Conservation (phyloP, 2,797 vertebrate species). For the Enteromius anoplus region DNA sequence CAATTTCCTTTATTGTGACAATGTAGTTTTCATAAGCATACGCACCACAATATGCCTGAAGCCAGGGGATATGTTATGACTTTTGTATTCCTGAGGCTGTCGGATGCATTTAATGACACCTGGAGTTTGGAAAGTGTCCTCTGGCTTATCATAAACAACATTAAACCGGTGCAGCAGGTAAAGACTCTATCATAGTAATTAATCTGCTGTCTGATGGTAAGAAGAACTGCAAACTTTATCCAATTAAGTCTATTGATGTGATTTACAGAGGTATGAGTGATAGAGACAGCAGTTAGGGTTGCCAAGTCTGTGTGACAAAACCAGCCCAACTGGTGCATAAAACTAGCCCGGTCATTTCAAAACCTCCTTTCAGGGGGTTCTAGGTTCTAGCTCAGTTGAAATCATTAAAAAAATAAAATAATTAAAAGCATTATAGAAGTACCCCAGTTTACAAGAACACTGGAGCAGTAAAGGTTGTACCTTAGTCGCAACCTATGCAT, state of each 20-base stretch:
- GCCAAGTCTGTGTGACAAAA: not conserved
- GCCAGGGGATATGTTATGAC: constrained; percentile 37
- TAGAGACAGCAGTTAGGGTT: not conserved
- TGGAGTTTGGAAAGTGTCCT: constrained; percentile 28
- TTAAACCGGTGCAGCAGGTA: not conserved
- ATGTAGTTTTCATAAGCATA: constrained; percentile 56
- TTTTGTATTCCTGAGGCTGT: constrained; percentile 20
- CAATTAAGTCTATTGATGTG: not conserved
- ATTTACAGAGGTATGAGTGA: not conserved
- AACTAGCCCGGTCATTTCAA: not conserved
- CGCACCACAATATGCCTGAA: constrained; percentile 41
- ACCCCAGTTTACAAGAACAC: not conserved
- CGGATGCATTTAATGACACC: constrained; percentile 1
- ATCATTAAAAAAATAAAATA: not conserved
- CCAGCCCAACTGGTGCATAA: not conserved
- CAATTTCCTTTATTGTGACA: constrained; percentile 53
- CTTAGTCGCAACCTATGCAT: not conserved
- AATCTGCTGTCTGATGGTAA: not conserved
- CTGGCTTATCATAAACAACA: constrained; percentile 8
- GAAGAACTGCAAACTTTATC: not conserved
- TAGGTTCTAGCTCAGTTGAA: not conserved
- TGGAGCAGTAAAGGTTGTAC: not conserved
- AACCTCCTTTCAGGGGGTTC: no score
- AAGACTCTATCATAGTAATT: not conserved
- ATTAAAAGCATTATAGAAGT: not conserved